Percentiles rank a stretch among this genome's conserved stretches.
Evolutionary conservation across 2,888 invertebrate species (phyloP).

Genomic region (Pelosia muscerda): DNA sequence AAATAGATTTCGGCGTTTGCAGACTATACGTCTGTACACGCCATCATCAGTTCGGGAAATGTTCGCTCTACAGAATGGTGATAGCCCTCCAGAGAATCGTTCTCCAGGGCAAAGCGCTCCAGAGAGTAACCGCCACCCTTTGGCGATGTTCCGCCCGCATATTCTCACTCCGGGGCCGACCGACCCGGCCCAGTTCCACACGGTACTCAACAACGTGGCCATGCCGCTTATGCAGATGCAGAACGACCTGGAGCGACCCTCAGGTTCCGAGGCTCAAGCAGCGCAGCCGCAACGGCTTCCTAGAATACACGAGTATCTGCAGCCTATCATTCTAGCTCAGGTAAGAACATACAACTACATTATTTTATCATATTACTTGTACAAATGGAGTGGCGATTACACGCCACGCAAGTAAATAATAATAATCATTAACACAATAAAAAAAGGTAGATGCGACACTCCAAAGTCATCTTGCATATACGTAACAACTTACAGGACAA

Average conservation of each 20-base stretch:
- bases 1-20: constrained; percentile 74
- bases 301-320: constrained; percentile 79
- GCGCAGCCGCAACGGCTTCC: constrained; percentile 67
- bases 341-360: constrained; percentile 52
- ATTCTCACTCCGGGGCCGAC: constrained; percentile 52
- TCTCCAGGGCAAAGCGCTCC: constrained; percentile 52
- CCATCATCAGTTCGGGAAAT: constrained; percentile 80
- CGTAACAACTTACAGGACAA: too few relatives aligned
- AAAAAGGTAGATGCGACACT: too few relatives aligned
- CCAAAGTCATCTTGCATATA: too few relatives aligned
- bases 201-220: constrained; percentile 70
- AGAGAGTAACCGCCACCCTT: constrained; percentile 57
- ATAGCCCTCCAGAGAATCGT: constrained; percentile 59
- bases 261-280: constrained; percentile 58
- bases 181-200: constrained; percentile 62
- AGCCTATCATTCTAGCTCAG: constrained; percentile 83
- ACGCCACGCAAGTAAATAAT: not conserved
- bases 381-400: not conserved
- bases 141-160: constrained; percentile 63
- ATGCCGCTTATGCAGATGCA: constrained; percentile 87
- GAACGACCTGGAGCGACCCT: constrained; percentile 83
- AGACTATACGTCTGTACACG: constrained; percentile 78
- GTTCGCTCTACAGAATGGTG: constrained; percentile 68
- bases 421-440: too few relatives aligned
- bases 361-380: not conserved